Percentiles rank a stretch among this genome's conserved stretches.
These are phyloP conservation scores for Nebria ingens DNA, from an alignment of 1,140 invertebrate genomes.

Conservation along the genomic window DNA sequence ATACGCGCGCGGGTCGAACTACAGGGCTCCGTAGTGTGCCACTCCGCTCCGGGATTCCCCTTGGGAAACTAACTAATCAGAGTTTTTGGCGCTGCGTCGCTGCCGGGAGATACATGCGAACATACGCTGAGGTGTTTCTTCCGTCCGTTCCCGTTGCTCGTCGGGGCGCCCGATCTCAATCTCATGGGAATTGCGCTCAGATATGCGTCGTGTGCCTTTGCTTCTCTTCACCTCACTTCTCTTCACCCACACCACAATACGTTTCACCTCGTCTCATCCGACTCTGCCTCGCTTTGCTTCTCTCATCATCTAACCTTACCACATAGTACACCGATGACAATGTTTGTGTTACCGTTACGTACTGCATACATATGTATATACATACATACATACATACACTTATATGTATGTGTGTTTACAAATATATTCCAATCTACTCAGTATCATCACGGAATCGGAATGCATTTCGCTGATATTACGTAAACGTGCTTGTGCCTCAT, in stretches of 20 bases:
- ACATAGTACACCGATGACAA: no score
- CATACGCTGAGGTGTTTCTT: slow-evolving; percentile 10
- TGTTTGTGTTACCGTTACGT: background rate
- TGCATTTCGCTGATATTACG: no score
- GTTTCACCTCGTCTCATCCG: no score
- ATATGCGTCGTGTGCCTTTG: background rate
- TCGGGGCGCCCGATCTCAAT: background rate
- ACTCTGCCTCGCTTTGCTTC: no score
- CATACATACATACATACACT: no score
- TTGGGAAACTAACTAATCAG: slow-evolving; percentile 25
- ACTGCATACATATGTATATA: background rate
- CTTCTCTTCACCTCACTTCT: no score
- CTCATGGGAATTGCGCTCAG: background rate
- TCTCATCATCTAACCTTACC: no score
- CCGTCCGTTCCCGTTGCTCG: background rate
- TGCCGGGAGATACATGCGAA: slow-evolving; percentile 6
- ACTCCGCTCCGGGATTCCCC: slow-evolving; percentile 22
- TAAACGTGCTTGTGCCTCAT: no score
- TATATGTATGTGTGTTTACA: no score
- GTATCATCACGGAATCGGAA: no score
- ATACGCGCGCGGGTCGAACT: background rate
- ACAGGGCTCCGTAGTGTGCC: slow-evolving; percentile 10
- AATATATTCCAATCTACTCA: no score
- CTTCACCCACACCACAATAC: background rate
- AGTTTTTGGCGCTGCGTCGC: slow-evolving; percentile 24